Evolutionary conservation across 2,113 vertebrate species (phyloP), one percentile per base, ranked within the genome.

Genomic region (Aythya baeri): DNA sequence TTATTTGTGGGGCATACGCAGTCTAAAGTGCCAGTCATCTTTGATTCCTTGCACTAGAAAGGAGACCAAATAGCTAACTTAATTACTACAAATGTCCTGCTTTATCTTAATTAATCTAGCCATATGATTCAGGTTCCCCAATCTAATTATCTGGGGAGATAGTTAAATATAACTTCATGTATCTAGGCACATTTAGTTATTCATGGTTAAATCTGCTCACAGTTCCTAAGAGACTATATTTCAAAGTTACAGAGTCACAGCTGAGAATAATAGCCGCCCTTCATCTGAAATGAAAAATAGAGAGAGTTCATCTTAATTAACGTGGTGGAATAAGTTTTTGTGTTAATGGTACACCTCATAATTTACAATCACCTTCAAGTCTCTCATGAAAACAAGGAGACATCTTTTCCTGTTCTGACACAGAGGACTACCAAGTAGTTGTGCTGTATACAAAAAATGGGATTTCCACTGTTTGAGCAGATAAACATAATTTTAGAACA

Each of bases 91-190:
- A 74, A 57, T 91, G 77, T 55, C 58, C 65, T 50, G 17, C 44
- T 44, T 68, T 46, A 31, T 77, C 15, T 79, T 95, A 88, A 62
- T 59, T 46, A 93, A 89, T 82, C 50, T 83, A 79, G 52, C 68
- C 18, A 18, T 12, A 34, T 77, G 88, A 94, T 88, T 58, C 65
- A 81, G 63, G 65, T 29, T 89, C 44, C 73, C 55, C 76, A 31
- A 84, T 85, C 88, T 88, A 90, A 86, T 94, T 91, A 94, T 17
- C 71, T 88, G 61, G 32, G 86, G 86, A 66, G 29, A n/a, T 58
- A 57, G 91, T 97, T 90, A 92, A 86, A 82, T 82, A 85, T 92
- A 92, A 77, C 66, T 89, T 85, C n/a, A 16, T 73, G 80, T 93
- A 84, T 95, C 92, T 88, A 80, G 79, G 78, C 9, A 0, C 44